Conservation (phyloP, 1,140 invertebrate genomes). For the Drosophila setifemur region DNA sequence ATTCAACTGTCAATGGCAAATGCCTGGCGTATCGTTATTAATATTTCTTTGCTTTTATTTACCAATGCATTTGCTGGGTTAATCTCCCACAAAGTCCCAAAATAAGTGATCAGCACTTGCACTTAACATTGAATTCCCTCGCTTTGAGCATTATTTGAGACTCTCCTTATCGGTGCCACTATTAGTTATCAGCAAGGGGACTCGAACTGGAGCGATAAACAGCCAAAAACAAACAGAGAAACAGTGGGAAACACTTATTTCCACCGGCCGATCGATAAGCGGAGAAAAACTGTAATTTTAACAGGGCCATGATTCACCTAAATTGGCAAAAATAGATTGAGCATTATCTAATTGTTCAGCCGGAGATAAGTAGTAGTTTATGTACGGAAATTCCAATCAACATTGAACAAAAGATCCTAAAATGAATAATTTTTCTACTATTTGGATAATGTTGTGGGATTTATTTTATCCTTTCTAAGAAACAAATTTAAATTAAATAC, state of each 20-base stretch:
- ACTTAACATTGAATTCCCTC: slow-evolving; percentile 49
- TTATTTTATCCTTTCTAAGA: too few species aligned
- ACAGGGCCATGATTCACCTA: slow-evolving; percentile 4
- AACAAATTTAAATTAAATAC: too few species aligned
- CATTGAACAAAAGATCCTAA: background rate
- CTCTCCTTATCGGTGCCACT: slow-evolving; percentile 23
- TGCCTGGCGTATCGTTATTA: slow-evolving; percentile 18
- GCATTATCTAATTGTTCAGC: slow-evolving; percentile 19
- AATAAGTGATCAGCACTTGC: slow-evolving; percentile 23
- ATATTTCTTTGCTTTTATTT: slow-evolving; percentile 25
- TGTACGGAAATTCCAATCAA: slow-evolving; percentile 18
- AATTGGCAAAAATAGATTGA: background rate
- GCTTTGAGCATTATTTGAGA: background rate
- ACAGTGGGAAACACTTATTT: background rate
- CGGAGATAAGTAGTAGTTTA: slow-evolving; percentile 4
- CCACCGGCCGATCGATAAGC: slow-evolving; percentile 16
- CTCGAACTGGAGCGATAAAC: slow-evolving; percentile 20
- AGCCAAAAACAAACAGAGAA: slow-evolving; percentile 36
- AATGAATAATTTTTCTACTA: background rate
- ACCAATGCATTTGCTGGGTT: slow-evolving; percentile 26
- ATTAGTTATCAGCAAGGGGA: slow-evolving; percentile 35
- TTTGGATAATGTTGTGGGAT: too few species aligned
- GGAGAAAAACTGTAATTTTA: slow-evolving; percentile 9
- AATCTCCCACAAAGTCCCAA: slow-evolving; percentile 11
- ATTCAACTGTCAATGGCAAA: slow-evolving; percentile 38